Base-by-base conservation (phyloP, 2,888 invertebrate species). In the Drosophila leonis region DNA sequence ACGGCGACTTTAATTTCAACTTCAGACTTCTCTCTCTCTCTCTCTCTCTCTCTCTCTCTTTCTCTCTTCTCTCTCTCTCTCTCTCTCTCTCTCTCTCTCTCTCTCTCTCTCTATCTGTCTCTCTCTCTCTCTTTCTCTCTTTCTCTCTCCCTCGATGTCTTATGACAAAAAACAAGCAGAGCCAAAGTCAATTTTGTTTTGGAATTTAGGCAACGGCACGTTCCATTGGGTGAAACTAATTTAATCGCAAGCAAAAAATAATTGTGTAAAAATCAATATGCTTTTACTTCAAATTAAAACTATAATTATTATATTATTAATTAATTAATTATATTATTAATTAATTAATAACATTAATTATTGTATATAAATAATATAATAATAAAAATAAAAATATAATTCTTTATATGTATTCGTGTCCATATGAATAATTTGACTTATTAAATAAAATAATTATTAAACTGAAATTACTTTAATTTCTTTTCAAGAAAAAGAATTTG, bases 121-220 rank as follows among this genome's bases (percentile, higher is more conserved):
- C 12, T 24, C 2, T 24, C 24, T 24, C 24, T 24, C 24, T 24
- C 24, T 29, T 5, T 48, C 24, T 29, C n/a, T n/a, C 9, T 29
- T 29, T n/a, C n/a, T n/a, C 10, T 2, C 18, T 18, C 12, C 18
- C 10, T 12, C 12, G n/a, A n/a, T 18, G 29, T 18, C 29, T 18
- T 10, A n/a, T n/a, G 5, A n/a, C 4, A 20, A 46, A 9, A 10
- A 2, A 24, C 24, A n/a, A 48, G 12, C 48, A 18, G 29, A 29
- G 12, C 29, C 20, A 31, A 48, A 31, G 29, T 29, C 48, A 18
- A 48, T 29, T 18, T 48, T 29, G n/a, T 48, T 48, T 29, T n/a
- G 48, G 29, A 48, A 31, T 29, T 48, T 48, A 48, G 12, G 29
- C 29, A 10, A 29, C 12, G 29, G 29, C 48, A 48, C 48, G 48